Evolutionary conservation across 2,113 vertebrate genomes (phyloP).

Genomic region (Ochotona princeps): DNA sequence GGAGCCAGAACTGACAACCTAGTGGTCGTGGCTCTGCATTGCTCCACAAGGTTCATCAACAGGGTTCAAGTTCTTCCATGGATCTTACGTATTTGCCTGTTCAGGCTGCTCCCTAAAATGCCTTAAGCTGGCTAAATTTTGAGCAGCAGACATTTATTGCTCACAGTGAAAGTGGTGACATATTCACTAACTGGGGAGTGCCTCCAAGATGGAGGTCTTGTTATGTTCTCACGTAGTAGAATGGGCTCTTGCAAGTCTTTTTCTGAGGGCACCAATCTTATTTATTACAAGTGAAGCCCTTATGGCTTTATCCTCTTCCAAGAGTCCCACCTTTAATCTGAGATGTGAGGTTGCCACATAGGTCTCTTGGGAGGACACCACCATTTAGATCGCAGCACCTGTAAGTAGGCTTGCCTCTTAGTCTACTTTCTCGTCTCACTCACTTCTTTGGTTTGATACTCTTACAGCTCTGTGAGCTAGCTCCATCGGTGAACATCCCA

Average conservation of each 20-base stretch:
- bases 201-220: background rate
- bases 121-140: background rate
- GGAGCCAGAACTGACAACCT: fast-evolving
- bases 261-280: background rate
- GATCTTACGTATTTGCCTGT: background rate
- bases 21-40: background rate
- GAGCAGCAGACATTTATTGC: background rate
- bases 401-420: background rate
- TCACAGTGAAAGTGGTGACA: background rate
- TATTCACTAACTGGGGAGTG: background rate
- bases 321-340: background rate
- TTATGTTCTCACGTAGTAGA: background rate
- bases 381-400: background rate
- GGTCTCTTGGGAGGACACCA: background rate
- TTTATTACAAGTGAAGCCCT: background rate
- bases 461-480: background rate
- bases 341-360: background rate
- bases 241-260: background rate
- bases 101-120: background rate
- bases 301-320: background rate
- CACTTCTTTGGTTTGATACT: background rate
- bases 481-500: fast-evolving
- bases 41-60: background rate
- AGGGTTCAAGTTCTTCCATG: fast-evolving
- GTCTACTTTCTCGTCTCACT: background rate